Evolutionary conservation across 30 jellyfish, hydroid and myxozoan species (phyloP).

Genomic region (Calvadosia cruxmelitensis): DNA sequence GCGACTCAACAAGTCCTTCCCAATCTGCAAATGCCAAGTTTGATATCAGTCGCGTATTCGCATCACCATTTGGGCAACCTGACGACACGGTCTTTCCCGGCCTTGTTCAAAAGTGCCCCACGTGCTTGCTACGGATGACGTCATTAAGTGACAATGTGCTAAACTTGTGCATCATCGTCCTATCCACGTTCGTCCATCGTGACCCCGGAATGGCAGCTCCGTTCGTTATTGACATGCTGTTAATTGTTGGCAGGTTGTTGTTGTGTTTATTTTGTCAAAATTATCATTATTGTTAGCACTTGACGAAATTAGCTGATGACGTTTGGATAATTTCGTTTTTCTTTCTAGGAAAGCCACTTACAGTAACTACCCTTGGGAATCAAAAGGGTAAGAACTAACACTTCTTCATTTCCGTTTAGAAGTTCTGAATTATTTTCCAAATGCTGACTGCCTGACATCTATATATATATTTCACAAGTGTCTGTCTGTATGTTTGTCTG

Average conservation of each 20-base stretch:
- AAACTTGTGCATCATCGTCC: slow-evolving; percentile 47
- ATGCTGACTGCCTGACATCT: too few species aligned
- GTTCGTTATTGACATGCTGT: slow-evolving; percentile 51
- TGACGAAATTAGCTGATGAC: too few species aligned
- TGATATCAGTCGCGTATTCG: not conserved
- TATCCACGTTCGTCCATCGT: slow-evolving; percentile 80
- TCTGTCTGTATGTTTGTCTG: too few species aligned
- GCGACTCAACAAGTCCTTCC: not conserved
- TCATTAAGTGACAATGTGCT: not conserved
- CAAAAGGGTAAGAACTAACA: not conserved
- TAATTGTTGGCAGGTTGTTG: slow-evolving; percentile 63
- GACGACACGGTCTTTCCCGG: not conserved
- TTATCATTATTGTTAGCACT: too few species aligned
- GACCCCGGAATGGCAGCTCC: slow-evolving; percentile 94
- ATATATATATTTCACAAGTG: too few species aligned
- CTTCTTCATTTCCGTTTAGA: too few species aligned
- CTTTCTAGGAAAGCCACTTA: not conserved
- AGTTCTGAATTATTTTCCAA: too few species aligned
- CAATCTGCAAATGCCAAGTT: not conserved
- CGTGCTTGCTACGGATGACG: not conserved
- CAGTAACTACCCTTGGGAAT: not conserved
- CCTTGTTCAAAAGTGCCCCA: not conserved
- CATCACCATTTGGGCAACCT: not conserved
- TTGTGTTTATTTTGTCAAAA: too few species aligned
- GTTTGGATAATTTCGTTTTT: not conserved